phyloP scores from a whole-genome alignment of 2,888 invertebrate genomes.

The Phytoseiulus persimilis region DNA sequence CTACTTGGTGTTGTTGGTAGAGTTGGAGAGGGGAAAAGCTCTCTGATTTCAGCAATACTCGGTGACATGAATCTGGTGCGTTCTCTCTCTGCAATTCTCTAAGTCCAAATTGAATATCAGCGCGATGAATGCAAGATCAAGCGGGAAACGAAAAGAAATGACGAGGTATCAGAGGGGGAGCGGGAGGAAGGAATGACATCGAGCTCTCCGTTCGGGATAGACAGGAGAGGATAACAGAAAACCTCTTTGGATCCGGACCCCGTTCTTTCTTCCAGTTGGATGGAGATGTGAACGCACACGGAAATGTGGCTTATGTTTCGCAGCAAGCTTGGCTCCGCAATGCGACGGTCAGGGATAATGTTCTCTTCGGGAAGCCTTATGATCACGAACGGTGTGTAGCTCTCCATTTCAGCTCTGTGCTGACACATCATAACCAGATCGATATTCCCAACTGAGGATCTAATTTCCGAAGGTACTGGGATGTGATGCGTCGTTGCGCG shows the following conservation, averaged over 20 bases:
- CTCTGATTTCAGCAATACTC: neutral
- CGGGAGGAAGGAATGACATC: too few species aligned
- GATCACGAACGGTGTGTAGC: constrained; percentile 58
- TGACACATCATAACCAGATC: too few species aligned
- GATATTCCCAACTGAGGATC: too few species aligned
- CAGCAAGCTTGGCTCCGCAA: constrained; percentile 99
- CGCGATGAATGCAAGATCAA: too few species aligned
- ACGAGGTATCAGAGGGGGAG: too few species aligned
- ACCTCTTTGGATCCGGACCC: too few species aligned
- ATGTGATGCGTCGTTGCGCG: neutral
- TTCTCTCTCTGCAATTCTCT: too few species aligned
- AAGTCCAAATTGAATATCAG: too few species aligned
- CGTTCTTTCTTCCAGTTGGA: neutral
- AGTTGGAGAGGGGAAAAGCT: constrained; percentile 7
- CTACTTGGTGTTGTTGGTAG: neutral
- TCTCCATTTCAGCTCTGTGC: neutral
- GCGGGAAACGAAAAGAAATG: too few species aligned
- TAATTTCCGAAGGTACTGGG: neutral
- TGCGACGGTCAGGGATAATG: constrained; percentile 81
- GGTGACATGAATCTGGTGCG: constrained; percentile 7
- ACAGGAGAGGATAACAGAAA: too few species aligned
- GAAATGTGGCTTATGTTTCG: constrained; percentile 73
- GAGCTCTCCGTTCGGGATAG: too few species aligned
- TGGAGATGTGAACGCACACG: constrained; percentile 48
- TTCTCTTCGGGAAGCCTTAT: constrained; percentile 71